phyloP scores from a whole-genome alignment of 2,888 invertebrate genomes.

The Drosophila yooni region DNA sequence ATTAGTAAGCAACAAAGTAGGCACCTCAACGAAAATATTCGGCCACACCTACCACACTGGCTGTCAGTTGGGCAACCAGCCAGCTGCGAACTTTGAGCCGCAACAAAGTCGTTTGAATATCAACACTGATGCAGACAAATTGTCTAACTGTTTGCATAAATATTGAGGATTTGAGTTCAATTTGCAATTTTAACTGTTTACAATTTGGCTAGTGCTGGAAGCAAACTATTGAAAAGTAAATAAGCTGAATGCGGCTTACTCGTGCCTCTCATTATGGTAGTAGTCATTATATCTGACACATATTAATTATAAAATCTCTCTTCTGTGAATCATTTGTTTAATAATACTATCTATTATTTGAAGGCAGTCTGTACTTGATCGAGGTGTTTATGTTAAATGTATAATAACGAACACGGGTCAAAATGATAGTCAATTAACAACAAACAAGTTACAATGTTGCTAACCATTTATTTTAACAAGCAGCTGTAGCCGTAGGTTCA shows the following conservation, averaged over 20 bases:
- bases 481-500: not conserved
- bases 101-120: slow-evolving; percentile 32
- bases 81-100: slow-evolving; percentile 32
- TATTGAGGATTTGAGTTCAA: slow-evolving; percentile 10
- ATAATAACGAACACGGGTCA: not conserved
- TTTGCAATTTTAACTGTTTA: slow-evolving; percentile 1
- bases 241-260: not conserved
- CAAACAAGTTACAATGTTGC: too few species aligned
- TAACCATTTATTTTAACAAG: not conserved
- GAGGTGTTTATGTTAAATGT: not conserved
- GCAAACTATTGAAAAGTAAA: not conserved
- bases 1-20: slow-evolving; percentile 26
- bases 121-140: slow-evolving; percentile 27
- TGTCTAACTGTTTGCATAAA: not conserved
- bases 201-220: not conserved
- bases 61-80: slow-evolving; percentile 31
- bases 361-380: not conserved
- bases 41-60: slow-evolving; percentile 40
- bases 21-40: slow-evolving; percentile 7
- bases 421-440: not conserved
- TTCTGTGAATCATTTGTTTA: not conserved
- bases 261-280: not conserved
- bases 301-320: not conserved
- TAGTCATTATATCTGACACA: not conserved
- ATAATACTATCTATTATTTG: not conserved